Evolutionary conservation across 2,113 vertebrate genomes (phyloP).

Genomic region (Mirza zaza): DNA sequence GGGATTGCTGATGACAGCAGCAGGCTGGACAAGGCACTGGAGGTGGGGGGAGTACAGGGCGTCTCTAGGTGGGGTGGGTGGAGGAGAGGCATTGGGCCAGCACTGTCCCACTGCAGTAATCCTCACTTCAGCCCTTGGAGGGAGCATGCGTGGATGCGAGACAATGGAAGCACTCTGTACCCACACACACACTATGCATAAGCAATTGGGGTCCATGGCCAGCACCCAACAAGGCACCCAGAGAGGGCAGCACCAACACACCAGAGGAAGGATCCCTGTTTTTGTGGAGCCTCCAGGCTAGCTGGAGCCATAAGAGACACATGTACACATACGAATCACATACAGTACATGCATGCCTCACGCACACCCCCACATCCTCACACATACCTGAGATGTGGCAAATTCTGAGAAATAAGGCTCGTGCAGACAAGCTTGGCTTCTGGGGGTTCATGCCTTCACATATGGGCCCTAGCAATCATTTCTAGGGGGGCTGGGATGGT

Average conservation of each 20-base stretch:
- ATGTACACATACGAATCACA: neutral
- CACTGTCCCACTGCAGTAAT: neutral
- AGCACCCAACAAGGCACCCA: neutral
- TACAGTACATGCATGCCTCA: neutral
- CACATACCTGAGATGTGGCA: neutral
- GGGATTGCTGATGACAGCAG: neutral
- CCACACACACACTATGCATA: neutral
- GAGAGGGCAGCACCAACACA: neutral
- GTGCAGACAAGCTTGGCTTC: neutral
- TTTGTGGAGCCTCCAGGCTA: neutral
- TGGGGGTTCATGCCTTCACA: neutral
- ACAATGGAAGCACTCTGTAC: neutral
- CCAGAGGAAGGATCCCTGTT: constrained; percentile 19
- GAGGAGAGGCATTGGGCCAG: neutral
- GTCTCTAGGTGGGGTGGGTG: neutral
- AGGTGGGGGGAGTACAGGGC: neutral
- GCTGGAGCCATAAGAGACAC: constrained; percentile 22
- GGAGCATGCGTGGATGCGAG: neutral
- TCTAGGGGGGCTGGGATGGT: neutral
- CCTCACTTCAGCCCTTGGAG: neutral
- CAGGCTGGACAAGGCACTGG: neutral
- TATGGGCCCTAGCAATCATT: neutral
- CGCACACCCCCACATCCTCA: neutral
- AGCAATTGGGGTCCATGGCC: neutral
- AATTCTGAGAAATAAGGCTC: neutral